A percentile compares a stretch with the other conserved stretches of the same genome.
Evolutionary conservation across 2,888 invertebrate genomes (phyloP).

Genomic region (Hemaris fuciformis): DNA sequence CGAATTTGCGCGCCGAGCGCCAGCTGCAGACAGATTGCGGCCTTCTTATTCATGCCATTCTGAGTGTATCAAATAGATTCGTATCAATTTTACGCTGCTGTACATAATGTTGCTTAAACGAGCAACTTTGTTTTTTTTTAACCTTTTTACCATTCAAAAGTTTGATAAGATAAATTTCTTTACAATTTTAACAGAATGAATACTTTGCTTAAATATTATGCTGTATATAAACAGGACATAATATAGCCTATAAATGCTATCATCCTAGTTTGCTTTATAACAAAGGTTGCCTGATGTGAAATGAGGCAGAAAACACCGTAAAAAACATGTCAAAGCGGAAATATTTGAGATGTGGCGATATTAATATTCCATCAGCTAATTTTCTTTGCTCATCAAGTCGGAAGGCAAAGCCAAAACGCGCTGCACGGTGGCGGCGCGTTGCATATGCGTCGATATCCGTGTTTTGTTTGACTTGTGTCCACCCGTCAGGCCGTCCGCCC

Average conservation of each 20-base stretch:
- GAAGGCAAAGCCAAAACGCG: constrained; percentile 10
- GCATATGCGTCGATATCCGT: constrained; percentile 46
- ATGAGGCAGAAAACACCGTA: background rate
- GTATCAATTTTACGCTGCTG: background rate
- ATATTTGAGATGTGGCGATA: background rate
- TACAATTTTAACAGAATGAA: no score
- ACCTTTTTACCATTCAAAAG: no score
- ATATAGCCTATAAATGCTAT: background rate
- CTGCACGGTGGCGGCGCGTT: constrained; percentile 18
- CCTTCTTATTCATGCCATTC: background rate
- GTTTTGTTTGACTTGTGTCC: constrained; percentile 69
- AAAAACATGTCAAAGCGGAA: background rate
- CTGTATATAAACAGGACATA: background rate
- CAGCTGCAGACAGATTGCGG: background rate
- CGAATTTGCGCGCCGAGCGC: background rate
- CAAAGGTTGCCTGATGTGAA: background rate
- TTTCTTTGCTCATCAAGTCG: constrained; percentile 23
- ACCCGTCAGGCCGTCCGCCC: constrained; percentile 35
- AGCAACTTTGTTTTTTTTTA: no score
- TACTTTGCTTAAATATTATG: no score
- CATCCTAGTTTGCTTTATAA: background rate
- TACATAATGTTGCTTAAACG: background rate
- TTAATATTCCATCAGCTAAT: constrained; percentile 15
- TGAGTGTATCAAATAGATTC: background rate
- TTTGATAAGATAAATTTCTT: no score